Conservation (phyloP, 2,888 invertebrate species). For the Spialia ferax region DNA sequence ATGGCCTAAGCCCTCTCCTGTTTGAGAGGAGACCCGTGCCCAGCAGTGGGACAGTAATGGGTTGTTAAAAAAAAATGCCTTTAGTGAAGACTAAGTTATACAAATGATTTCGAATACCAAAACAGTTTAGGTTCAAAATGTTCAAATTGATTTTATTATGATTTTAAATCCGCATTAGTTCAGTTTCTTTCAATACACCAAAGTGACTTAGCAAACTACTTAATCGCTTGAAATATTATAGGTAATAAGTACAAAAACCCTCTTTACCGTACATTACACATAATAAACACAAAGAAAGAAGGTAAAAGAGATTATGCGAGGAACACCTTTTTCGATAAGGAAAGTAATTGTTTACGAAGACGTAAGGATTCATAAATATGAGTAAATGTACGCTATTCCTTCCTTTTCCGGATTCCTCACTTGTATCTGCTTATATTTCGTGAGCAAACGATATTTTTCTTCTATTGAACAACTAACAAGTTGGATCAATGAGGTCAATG, state of each 20-base stretch:
- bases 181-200: conserved; percentile 13
- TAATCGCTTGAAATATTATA: not conserved
- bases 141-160: no score
- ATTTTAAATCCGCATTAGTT: not conserved
- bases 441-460: not conserved
- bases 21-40: no score
- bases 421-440: not conserved
- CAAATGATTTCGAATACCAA: no score
- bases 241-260: no score
- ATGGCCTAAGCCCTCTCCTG: no score
- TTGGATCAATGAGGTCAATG: no score
- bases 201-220: not conserved
- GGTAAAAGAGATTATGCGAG: conserved; percentile 21
- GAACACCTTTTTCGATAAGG: conserved; percentile 2
- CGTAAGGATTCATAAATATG: not conserved
- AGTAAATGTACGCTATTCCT: not conserved
- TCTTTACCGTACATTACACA: conserved; percentile 18
- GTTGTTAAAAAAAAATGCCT: no score
- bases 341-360: conserved; percentile 12
- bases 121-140: no score
- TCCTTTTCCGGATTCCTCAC: not conserved
- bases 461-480: no score
- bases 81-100: no score
- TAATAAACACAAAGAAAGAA: conserved; percentile 13
- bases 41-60: no score